These are phyloP conservation scores for Drosophila varians DNA, from an alignment of 1,140 invertebrate genomes.

Conservation along the genomic window DNA sequence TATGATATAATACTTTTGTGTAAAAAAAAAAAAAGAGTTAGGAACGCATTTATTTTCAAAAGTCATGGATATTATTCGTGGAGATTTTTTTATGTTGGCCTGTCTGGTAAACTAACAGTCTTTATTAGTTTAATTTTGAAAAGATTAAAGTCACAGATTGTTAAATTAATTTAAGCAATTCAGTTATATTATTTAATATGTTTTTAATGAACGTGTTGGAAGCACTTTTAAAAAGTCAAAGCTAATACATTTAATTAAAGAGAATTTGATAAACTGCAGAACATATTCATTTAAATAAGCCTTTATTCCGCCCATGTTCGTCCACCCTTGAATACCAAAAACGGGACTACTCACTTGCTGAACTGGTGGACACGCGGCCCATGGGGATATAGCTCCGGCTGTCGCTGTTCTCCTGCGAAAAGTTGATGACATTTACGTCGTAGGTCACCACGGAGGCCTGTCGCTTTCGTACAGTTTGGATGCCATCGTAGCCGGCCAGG, in stretches of 20 bases:
- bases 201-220: too few relatives aligned
- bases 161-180: too few relatives aligned
- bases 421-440: slow-evolving; percentile 83
- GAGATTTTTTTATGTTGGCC: too few relatives aligned
- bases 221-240: background rate
- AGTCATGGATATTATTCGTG: too few relatives aligned
- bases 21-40: too few relatives aligned
- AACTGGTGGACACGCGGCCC: slow-evolving; percentile 82
- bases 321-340: background rate
- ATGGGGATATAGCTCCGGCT: slow-evolving; percentile 82
- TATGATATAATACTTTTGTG: too few relatives aligned
- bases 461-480: slow-evolving; percentile 73
- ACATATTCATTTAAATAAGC: background rate
- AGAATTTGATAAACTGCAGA: background rate
- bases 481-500: slow-evolving; percentile 72
- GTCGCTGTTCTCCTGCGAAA: slow-evolving; percentile 78
- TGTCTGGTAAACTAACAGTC: too few relatives aligned
- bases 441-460: slow-evolving; percentile 83
- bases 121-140: too few relatives aligned
- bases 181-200: too few relatives aligned
- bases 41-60: too few relatives aligned
- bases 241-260: background rate
- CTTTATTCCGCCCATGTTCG: background rate
- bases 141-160: too few relatives aligned
- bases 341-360: slow-evolving; percentile 75